Evolutionary conservation across 2,113 vertebrate genomes (phyloP), one percentile per base, ranked within the genome.

Genomic region (Sitta europaea): DNA sequence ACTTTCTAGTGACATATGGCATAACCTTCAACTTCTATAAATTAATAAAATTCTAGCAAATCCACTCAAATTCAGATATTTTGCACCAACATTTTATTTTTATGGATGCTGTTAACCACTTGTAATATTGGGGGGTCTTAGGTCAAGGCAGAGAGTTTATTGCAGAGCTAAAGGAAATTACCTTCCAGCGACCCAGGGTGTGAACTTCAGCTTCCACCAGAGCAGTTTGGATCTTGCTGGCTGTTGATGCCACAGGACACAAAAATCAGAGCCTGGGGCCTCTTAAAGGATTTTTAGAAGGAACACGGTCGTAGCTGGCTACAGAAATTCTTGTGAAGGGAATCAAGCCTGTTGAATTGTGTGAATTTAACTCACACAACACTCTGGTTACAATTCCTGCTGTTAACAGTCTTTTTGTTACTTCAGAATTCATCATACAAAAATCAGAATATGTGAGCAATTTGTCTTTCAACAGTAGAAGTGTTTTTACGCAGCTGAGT

Each of bases 1-100:
- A 97, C 97, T 96, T 97, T 94, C 88, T 72, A 92, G 95, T 94
- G 95, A 97, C 97, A 97, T 97, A 97, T 92, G 97, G 96, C 93
- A 94, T 92, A 96, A 97, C 97, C 97, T 96, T 96, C 97, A 95
- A 94, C 96, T 93, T 86, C 94, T 88, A 92, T 79, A 96, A 97
- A 97, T 97, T 97, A 96, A 97, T 97, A 96, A 96, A 97, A 97
- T 95, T 88, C 90, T 20, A 88, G 92, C 47, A 96, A 95, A 96
- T 94, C 95, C 90, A 62, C 90, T 95, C 59, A 91, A 90, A 97
- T 90, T 92, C 89, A 68, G 79, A 78, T 93, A 82, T 93, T 96
- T 96, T 88, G 68, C 71, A 71, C 42, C 84, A 63, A 48, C 78
- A 65, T 87, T 79, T 97, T 97, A 92, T 93, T 97, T 96, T 94